Percentiles rank a stretch among this genome's conserved stretches.
These are phyloP conservation scores for Protomyctophum bolini DNA, from an alignment of 2,113 vertebrate species.

Conservation along the genomic window DNA sequence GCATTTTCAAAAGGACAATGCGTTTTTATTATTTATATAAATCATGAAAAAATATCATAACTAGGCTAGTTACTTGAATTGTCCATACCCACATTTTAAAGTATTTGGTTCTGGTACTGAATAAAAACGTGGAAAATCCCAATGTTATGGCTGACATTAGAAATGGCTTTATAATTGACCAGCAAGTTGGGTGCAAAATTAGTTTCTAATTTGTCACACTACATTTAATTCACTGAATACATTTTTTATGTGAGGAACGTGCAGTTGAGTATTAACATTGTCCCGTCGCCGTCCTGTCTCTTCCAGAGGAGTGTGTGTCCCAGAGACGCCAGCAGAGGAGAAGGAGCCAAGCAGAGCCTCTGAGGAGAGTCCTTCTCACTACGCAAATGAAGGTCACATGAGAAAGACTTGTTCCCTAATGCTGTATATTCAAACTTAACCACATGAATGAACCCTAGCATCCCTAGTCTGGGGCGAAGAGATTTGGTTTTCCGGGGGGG, in stretches of 20 bases:
- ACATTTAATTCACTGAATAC: conserved; percentile 19
- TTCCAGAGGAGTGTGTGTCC: conserved; percentile 75
- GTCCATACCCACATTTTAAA: too few relatives aligned
- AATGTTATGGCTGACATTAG: conserved; percentile 21
- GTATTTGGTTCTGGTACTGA: too few relatives aligned
- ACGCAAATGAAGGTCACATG: conserved; percentile 89
- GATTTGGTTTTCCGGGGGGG: too few relatives aligned
- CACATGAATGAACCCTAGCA: too few relatives aligned
- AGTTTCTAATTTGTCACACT: conserved; percentile 14
- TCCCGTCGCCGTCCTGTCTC: not conserved
- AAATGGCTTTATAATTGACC: conserved; percentile 23
- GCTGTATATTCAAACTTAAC: not conserved
- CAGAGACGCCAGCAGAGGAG: conserved; percentile 83
- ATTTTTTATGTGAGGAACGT: conserved; percentile 18
- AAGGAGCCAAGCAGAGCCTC: conserved; percentile 76
- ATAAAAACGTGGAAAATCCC: conserved; percentile 2
- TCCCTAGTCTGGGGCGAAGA: too few relatives aligned
- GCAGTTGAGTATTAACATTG: conserved; percentile 3
- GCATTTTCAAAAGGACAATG: too few relatives aligned
- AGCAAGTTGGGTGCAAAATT: conserved; percentile 4
- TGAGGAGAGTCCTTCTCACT: conserved; percentile 87
- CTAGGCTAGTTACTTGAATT: too few relatives aligned
- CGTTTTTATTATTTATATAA: too few relatives aligned
- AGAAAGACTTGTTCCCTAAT: not conserved
- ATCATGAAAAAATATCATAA: too few relatives aligned